Base-by-base conservation (phyloP, 2,797 vertebrate species). In the Gila robusta region DNA sequence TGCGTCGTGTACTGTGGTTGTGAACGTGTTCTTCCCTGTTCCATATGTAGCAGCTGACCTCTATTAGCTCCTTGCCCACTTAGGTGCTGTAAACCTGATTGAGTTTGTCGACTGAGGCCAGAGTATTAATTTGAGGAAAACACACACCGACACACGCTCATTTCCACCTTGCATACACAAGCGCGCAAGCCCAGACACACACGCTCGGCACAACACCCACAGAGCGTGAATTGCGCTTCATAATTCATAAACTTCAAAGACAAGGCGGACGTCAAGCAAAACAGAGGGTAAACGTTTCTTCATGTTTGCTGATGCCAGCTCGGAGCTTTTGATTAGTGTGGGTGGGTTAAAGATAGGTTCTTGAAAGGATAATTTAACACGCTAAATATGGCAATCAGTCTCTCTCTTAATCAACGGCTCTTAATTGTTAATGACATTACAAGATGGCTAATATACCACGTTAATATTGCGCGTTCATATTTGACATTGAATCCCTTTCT, bases 51-150 rank as follows among this genome's bases (percentile, higher is more conserved):
- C 39, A 81, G n/a, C 19, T 83, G 88, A 86, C 88, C 88, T 86
- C 88, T 76, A 87, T 89, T 87, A 89, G 78, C 88, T 86, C 69
- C 32, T 71, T 77, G 73, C 49, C 39, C 52, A 85, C 73, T 89
- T 80, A 85, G 72, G 73, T 82, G 83, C 76, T 87, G 73, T 82
- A 83, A 87, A 81, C 74, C 88, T 87, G 88, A 89, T 89, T 87
- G 88, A 83, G 76, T 83, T 80, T 87, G 88, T 85, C 62, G 21
- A 87, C 86, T 87, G 76, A 86, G 74, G 79, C 83, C 86, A 82
- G 49, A 44, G 67, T 83, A 71, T 87, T 86, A 85, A 85, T 87
- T 82, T 77, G n/a, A 85, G 35, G 26, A 78, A 72, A 62, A 83
- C 73, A 79, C 74, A 83, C 66, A 39, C 14, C 5, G 35, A 77